Evolutionary conservation across 1,140 invertebrate genomes (phyloP).

Genomic region (Diorhabda carinulata): DNA sequence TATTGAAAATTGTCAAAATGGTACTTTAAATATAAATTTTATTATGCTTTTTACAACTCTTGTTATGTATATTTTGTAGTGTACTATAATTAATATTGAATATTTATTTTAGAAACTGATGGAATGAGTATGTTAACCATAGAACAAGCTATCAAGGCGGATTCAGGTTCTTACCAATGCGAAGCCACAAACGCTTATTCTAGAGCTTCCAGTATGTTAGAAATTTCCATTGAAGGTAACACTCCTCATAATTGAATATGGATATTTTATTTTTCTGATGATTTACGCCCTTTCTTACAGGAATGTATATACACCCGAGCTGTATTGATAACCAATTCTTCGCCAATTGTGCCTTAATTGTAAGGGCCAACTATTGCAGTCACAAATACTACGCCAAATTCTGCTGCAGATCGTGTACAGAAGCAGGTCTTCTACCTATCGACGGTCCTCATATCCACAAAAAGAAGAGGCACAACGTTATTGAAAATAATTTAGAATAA

Average conservation of each 20-base stretch:
- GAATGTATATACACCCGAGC: conserved; percentile 67
- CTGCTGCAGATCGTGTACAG: conserved; percentile 87
- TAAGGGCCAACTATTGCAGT: conserved; percentile 73
- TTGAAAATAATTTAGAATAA: conserved; percentile 36
- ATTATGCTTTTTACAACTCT: no score
- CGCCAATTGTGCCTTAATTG: conserved; percentile 83
- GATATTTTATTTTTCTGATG: no score
- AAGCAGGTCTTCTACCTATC: conserved; percentile 58
- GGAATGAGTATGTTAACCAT: conserved; percentile 58
- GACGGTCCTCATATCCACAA: conserved; percentile 25
- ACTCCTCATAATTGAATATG: conserved; percentile 15
- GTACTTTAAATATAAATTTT: no score
- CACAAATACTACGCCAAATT: conserved; percentile 88
- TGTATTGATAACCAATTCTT: conserved; percentile 87
- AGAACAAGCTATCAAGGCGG: conserved; percentile 55
- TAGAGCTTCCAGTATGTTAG: conserved; percentile 55
- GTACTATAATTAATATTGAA: background rate
- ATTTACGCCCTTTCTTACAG: conserved; percentile 54
- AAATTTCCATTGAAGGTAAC: conserved; percentile 50
- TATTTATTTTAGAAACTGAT: conserved; percentile 56
- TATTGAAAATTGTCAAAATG: no score
- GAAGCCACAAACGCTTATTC: conserved; percentile 69
- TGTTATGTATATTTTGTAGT: no score
- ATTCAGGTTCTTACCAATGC: conserved; percentile 76
- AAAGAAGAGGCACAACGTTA: conserved; percentile 27